Evolutionary conservation across 2,888 invertebrate species (phyloP).

Genomic region (Lamellibrachia satsuma): DNA sequence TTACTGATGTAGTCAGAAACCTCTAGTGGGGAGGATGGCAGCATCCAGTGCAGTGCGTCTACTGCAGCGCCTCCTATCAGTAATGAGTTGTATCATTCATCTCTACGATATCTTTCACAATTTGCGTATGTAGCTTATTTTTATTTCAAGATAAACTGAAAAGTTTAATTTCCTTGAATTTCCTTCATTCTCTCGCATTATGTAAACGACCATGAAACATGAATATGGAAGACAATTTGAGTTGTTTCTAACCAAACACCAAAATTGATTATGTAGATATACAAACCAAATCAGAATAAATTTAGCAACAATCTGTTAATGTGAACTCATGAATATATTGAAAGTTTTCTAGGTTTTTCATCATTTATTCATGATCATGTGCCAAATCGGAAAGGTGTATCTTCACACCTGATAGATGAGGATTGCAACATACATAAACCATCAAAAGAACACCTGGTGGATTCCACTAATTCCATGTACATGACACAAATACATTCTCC

Average conservation of each 20-base stretch:
- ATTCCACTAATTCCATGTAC: background rate
- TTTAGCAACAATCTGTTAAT: too few species aligned
- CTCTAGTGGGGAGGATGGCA: too few species aligned
- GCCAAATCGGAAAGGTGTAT: background rate
- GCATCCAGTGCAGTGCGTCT: background rate
- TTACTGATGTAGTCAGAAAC: too few species aligned
- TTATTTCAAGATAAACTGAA: background rate
- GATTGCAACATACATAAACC: background rate
- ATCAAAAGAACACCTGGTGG: background rate
- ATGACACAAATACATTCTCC: background rate
- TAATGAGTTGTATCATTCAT: background rate
- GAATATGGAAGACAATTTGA: background rate
- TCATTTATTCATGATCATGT: background rate
- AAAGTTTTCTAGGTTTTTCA: too few species aligned
- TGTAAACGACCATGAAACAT: background rate
- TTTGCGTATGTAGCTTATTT: background rate
- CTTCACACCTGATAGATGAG: background rate
- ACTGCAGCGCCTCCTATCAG: background rate
- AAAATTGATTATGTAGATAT: background rate
- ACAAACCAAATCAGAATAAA: too few species aligned
- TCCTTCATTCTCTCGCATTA: background rate
- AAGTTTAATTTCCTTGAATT: background rate
- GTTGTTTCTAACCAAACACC: background rate
- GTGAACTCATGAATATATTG: too few species aligned
- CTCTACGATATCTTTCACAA: background rate